Evolutionary conservation across 2,113 vertebrate genomes (phyloP).

Genomic region (Centropristis striata): DNA sequence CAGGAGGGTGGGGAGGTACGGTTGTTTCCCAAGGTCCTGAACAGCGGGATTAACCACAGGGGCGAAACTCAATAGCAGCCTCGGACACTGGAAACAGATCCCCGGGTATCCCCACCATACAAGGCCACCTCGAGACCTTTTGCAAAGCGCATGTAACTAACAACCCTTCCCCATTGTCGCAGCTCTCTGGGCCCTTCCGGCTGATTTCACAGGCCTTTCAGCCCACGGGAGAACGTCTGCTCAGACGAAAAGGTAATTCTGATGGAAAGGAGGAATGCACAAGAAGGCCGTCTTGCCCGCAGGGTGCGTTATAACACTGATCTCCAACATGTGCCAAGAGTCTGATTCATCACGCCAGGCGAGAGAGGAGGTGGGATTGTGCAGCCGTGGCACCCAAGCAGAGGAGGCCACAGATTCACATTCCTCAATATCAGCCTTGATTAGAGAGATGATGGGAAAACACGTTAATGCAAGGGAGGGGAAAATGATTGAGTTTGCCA

Average conservation of each 20-base stretch:
- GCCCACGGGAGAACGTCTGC: slow-evolving; percentile 68
- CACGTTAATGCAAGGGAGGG: slow-evolving; percentile 50
- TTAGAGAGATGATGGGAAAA: slow-evolving; percentile 64
- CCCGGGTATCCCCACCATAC: slow-evolving; percentile 73
- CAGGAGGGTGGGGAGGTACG: slow-evolving; percentile 51
- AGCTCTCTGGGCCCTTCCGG: slow-evolving; percentile 74
- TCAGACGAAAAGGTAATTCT: slow-evolving; percentile 80
- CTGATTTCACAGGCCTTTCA: slow-evolving; percentile 84
- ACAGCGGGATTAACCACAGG: slow-evolving; percentile 84
- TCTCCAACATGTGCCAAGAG: slow-evolving; percentile 80
- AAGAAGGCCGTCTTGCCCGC: slow-evolving; percentile 71
- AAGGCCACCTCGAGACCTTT: slow-evolving; percentile 79
- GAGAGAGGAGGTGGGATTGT: slow-evolving; percentile 58
- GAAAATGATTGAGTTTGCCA: slow-evolving; percentile 23
- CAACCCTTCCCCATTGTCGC: slow-evolving; percentile 75
- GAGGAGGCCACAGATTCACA: slow-evolving; percentile 67
- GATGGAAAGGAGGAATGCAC: slow-evolving; percentile 79
- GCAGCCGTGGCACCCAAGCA: slow-evolving; percentile 56
- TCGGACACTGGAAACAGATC: slow-evolving; percentile 82
- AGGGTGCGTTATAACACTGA: slow-evolving; percentile 76
- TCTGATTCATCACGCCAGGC: slow-evolving; percentile 70
- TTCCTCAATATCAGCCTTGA: slow-evolving; percentile 70
- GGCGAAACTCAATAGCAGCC: slow-evolving; percentile 80
- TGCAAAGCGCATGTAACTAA: slow-evolving; percentile 78
- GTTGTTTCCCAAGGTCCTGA: slow-evolving; percentile 86